These are phyloP conservation scores for Tetranychus truncatus DNA, from an alignment of 2,888 invertebrate species.

Conservation along the genomic window DNA sequence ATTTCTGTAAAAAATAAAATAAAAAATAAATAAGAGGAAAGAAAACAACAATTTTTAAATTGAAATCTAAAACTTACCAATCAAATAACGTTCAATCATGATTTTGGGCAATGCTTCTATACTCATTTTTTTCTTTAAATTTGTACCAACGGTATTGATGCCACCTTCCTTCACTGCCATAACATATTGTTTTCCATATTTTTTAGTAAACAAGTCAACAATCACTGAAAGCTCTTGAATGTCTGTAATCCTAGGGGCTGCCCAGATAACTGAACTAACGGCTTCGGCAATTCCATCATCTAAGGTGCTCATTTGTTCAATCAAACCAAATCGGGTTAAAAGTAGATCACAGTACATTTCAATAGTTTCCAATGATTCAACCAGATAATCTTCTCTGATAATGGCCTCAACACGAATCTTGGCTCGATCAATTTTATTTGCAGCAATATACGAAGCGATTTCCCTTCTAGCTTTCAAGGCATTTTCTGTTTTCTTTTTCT, in stretches of 20 bases:
- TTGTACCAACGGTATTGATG: conserved; percentile 65
- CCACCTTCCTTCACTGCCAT: conserved; percentile 67
- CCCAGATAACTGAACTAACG: conserved; percentile 87
- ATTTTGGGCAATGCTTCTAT: conserved; percentile 55
- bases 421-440: conserved; percentile 44
- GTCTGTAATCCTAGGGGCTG: conserved; percentile 57
- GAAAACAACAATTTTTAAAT: too few species aligned
- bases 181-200: conserved; percentile 84
- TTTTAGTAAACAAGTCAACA: conserved; percentile 64
- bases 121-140: conserved; percentile 38
- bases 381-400: conserved; percentile 50
- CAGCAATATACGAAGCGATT: conserved; percentile 80
- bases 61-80: not conserved
- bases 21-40: not conserved
- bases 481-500: conserved; percentile 93
- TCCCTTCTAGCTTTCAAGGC: conserved; percentile 87
- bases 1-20: not conserved
- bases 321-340: conserved; percentile 81
- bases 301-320: conserved; percentile 79
- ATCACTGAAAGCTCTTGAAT: conserved; percentile 43
- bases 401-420: conserved; percentile 96
- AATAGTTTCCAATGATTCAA: not conserved
- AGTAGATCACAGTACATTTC: conserved; percentile 95
- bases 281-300: conserved; percentile 91
- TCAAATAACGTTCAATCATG: too few species aligned